These are phyloP conservation scores for Lota lota DNA, from an alignment of 2,113 vertebrate species.

Conservation along the genomic window DNA sequence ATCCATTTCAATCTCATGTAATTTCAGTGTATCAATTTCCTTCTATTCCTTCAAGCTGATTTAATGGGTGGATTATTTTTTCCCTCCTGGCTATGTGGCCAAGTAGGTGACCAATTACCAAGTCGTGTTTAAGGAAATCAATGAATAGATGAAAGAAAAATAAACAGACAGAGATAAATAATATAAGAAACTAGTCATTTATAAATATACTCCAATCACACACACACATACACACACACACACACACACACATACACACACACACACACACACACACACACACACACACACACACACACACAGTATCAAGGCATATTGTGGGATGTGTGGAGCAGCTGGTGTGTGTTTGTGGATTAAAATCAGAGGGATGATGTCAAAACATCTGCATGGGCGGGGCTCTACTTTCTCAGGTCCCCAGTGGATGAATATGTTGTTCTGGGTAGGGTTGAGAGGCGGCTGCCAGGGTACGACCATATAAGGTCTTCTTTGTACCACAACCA, in stretches of 20 bases:
- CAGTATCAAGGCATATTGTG: background rate
- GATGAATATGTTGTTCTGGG: background rate
- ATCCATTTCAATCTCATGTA: no score
- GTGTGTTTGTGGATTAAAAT: slow-evolving; percentile 3
- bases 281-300: slow-evolving; percentile 5
- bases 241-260: slow-evolving; percentile 1
- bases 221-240: slow-evolving; percentile 6
- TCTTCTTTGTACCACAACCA: slow-evolving; percentile 16
- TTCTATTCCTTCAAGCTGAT: no score
- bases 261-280: slow-evolving; percentile 11
- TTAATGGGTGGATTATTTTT: no score
- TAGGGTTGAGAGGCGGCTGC: slow-evolving; percentile 2
- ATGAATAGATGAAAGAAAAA: no score
- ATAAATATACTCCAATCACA: background rate
- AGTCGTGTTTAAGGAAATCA: no score
- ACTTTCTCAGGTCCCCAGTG: background rate
- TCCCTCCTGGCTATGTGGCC: no score
- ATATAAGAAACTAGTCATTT: no score
- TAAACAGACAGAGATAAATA: no score
- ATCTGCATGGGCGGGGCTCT: slow-evolving; percentile 16
- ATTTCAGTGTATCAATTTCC: no score
- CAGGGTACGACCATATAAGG: slow-evolving; percentile 51
- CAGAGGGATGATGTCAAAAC: slow-evolving; percentile 15
- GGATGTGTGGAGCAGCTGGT: slow-evolving; percentile 7
- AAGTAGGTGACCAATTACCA: no score